Conservation (phyloP, 1,140 invertebrate genomes). For the Pararge aegeria region DNA sequence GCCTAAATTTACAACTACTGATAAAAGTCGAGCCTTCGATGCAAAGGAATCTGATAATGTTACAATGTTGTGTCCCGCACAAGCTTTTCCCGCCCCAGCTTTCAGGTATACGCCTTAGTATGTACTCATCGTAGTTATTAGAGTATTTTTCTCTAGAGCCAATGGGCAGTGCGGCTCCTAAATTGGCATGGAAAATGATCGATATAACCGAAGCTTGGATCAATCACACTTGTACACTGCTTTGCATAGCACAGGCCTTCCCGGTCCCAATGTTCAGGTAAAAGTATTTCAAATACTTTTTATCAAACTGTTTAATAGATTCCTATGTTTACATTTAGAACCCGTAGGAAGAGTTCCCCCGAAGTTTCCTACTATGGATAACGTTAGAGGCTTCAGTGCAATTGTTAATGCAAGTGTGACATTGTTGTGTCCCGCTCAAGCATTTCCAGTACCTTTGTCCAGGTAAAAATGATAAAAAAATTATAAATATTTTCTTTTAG, state of each 20-base stretch:
- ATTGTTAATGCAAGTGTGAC: slow-evolving; percentile 72
- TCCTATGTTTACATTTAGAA: slow-evolving; percentile 51
- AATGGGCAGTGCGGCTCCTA: slow-evolving; percentile 85
- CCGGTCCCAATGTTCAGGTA: slow-evolving; percentile 86
- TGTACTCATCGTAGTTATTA: slow-evolving; percentile 37
- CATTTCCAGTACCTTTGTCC: slow-evolving; percentile 83
- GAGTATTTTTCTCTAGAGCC: slow-evolving; percentile 81
- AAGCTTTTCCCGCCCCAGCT: slow-evolving; percentile 85
- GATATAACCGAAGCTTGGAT: slow-evolving; percentile 61
- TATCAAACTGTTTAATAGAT: slow-evolving; percentile 20
- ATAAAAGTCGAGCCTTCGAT: slow-evolving; percentile 82
- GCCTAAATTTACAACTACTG: slow-evolving; percentile 87
- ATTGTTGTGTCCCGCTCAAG: slow-evolving; percentile 83
- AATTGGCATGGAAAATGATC: slow-evolving; percentile 80
- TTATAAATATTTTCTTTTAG: slow-evolving; percentile 76
- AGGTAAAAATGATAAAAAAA: slow-evolving; percentile 72
- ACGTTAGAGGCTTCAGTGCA: slow-evolving; percentile 80
- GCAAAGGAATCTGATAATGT: slow-evolving; percentile 77
- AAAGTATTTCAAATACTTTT: slow-evolving; percentile 37
- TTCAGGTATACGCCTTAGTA: slow-evolving; percentile 82
- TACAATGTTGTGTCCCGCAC: slow-evolving; percentile 85
- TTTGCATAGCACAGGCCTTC: slow-evolving; percentile 87
- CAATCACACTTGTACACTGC: slow-evolving; percentile 79
- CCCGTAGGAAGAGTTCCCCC: slow-evolving; percentile 83
- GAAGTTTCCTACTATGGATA: slow-evolving; percentile 85